phyloP scores from a whole-genome alignment of 2,797 vertebrate genomes.

The Prunella strophiata region DNA sequence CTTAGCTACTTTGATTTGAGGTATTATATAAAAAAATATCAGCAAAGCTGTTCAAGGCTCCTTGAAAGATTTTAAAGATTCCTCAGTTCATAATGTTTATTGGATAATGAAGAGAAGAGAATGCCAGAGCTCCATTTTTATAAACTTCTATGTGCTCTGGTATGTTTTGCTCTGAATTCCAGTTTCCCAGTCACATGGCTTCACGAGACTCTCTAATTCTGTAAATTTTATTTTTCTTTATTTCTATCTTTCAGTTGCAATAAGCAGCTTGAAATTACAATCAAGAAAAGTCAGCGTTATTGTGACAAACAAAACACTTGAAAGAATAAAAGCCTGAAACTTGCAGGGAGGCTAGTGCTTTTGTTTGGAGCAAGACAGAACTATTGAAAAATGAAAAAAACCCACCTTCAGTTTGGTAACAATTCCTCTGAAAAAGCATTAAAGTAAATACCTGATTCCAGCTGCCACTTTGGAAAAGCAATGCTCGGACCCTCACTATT shows the following conservation, averaged over 20 bases:
- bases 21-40: background rate
- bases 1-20: background rate
- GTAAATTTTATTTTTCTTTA: background rate
- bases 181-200: background rate
- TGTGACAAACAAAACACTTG: background rate
- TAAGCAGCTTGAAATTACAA: background rate
- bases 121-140: background rate
- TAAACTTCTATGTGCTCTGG: background rate
- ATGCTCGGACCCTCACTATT: background rate
- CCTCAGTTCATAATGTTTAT: background rate
- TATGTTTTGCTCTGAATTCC: background rate
- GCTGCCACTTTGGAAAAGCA: background rate
- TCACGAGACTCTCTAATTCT: background rate
- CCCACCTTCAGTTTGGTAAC: background rate
- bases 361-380: background rate
- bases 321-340: background rate
- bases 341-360: background rate
- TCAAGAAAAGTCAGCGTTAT: background rate
- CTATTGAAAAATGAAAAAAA: background rate
- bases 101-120: background rate
- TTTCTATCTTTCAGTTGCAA: background rate
- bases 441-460: background rate
- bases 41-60: background rate
- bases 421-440: background rate
- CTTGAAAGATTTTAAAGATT: background rate